Evolutionary conservation across 2,888 invertebrate species (phyloP).

Genomic region (Lamellibrachia satsuma): DNA sequence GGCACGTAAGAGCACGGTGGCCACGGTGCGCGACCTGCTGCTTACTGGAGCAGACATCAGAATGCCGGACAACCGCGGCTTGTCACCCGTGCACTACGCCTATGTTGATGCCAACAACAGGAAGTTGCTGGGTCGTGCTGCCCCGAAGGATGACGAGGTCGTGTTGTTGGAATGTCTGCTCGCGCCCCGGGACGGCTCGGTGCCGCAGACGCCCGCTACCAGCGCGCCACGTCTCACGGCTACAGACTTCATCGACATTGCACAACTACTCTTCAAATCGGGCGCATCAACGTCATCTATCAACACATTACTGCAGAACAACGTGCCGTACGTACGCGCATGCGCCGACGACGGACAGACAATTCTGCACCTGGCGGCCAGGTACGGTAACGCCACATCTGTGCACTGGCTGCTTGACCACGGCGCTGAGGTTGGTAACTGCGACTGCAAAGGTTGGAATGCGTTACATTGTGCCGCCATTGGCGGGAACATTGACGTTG

Average conservation of each 20-base stretch:
- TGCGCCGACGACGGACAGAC: background rate
- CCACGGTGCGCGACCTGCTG: background rate
- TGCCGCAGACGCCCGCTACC: background rate
- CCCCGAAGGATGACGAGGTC: background rate
- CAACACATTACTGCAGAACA: background rate
- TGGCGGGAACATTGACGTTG: background rate
- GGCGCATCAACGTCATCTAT: background rate
- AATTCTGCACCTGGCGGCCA: background rate
- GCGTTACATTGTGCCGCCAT: background rate
- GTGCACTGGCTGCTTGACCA: background rate
- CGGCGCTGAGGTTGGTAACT: background rate
- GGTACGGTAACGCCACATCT: background rate
- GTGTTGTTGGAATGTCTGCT: background rate
- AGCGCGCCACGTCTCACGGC: background rate
- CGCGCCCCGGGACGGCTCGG: background rate
- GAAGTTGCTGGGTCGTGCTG: background rate
- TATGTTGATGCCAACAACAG: background rate
- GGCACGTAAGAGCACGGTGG: background rate
- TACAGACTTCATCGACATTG: background rate
- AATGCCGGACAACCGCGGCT: background rate
- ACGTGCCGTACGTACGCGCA: background rate
- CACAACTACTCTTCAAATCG: background rate
- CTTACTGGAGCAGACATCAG: background rate
- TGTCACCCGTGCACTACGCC: background rate
- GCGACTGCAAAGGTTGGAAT: background rate